Evolutionary conservation across 2,888 invertebrate species (phyloP).

Genomic region (Drosophila buzzatii): DNA sequence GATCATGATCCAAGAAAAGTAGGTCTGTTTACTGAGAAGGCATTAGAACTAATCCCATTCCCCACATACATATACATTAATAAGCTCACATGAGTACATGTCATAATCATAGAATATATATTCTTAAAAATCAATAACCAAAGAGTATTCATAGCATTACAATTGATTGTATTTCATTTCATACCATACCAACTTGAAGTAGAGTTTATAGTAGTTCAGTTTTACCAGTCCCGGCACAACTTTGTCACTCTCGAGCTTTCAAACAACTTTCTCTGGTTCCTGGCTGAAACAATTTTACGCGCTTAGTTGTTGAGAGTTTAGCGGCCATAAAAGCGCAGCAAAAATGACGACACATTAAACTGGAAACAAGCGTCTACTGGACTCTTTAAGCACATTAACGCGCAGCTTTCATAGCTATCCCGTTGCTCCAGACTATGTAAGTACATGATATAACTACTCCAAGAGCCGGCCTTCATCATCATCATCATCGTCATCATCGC

Average conservation of each 20-base stretch:
- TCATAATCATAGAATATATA: background rate
- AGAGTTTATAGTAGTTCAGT: background rate
- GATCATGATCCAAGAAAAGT: no score
- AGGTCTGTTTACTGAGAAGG: no score
- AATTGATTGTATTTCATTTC: background rate
- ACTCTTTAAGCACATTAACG: slow-evolving; percentile 57
- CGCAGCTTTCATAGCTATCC: slow-evolving; percentile 22
- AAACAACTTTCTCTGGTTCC: slow-evolving; percentile 31
- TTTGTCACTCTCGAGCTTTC: slow-evolving; percentile 35
- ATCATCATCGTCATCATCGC: slow-evolving; percentile 42
- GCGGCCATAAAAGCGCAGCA: slow-evolving; percentile 60
- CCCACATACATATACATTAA: no score
- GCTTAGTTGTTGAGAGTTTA: slow-evolving; percentile 47
- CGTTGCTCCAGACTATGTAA: slow-evolving; percentile 29
- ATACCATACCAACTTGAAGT: background rate
- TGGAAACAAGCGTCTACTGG: slow-evolving; percentile 49
- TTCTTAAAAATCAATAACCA: no score
- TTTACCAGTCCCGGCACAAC: slow-evolving; percentile 23
- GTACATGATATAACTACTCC: slow-evolving; percentile 29
- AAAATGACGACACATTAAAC: slow-evolving; percentile 52
- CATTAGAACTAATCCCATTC: no score
- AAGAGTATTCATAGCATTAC: no score
- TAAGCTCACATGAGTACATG: no score
- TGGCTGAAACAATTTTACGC: slow-evolving; percentile 69
- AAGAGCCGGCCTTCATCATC: slow-evolving; percentile 28